A percentile compares a stretch with the other conserved stretches of the same genome.
phyloP scores from a whole-genome alignment of 2,797 vertebrate species.

The Tolypeutes matacus region DNA sequence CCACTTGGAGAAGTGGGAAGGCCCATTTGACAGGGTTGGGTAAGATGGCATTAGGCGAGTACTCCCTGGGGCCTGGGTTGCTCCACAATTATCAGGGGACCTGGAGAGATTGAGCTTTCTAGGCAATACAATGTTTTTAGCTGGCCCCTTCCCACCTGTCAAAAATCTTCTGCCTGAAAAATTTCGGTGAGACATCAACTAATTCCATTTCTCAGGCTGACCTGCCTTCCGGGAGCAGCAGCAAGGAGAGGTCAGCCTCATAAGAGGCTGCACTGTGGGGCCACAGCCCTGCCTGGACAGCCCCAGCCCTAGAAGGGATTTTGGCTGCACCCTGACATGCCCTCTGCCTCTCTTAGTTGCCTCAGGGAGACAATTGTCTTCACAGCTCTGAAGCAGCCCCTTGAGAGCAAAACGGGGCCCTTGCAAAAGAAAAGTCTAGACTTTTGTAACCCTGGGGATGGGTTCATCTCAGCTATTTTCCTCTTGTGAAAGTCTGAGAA shows the following conservation, averaged over 20 bases:
- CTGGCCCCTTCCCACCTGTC: background rate
- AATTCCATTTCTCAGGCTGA: background rate
- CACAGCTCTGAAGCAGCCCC: background rate
- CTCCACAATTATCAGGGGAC: background rate
- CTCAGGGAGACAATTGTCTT: background rate
- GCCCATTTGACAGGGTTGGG: conserved; percentile 33
- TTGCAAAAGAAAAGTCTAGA: conserved; percentile 76
- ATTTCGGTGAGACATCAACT: background rate
- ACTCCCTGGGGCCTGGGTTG: background rate
- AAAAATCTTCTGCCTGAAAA: background rate
- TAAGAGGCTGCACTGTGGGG: rapidly evolving
- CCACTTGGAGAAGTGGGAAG: conserved; percentile 49
- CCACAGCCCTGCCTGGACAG: background rate
- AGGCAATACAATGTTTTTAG: background rate
- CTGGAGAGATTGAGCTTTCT: conserved; percentile 1
- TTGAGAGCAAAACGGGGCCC: background rate
- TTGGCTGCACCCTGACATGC: background rate
- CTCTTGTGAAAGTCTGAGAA: background rate
- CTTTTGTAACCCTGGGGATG: conserved; percentile 51
- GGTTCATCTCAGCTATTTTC: conserved; percentile 43
- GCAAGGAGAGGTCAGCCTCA: background rate
- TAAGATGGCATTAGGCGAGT: background rate
- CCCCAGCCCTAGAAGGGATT: background rate
- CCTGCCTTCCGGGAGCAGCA: background rate
- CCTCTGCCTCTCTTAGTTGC: conserved; percentile 44